Percentiles rank a stretch among this genome's conserved stretches.
These are phyloP conservation scores for Amblyjoppa fuscipennis DNA, from an alignment of 2,888 invertebrate species.

Conservation along the genomic window DNA sequence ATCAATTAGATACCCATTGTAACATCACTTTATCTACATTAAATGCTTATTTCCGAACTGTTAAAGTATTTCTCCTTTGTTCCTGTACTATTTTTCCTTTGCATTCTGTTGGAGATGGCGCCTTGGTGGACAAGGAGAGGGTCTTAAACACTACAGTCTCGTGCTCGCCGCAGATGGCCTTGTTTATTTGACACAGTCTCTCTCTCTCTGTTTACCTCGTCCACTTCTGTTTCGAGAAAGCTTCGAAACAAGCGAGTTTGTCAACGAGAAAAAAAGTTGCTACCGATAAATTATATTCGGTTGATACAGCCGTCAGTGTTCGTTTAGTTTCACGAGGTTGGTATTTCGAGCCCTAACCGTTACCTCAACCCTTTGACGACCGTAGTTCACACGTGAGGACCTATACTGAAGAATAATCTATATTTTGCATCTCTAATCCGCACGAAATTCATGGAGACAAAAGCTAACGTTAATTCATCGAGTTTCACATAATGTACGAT, in stretches of 20 bases:
- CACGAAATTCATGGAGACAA: too few species aligned
- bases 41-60: constrained; percentile 77
- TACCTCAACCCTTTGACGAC: neutral
- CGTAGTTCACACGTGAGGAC: neutral
- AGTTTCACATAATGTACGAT: too few species aligned
- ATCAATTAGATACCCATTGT: constrained; percentile 70
- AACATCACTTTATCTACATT: constrained; percentile 74
- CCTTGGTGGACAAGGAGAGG: neutral
- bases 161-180: neutral
- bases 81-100: neutral
- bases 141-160: neutral
- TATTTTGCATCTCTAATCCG: too few species aligned
- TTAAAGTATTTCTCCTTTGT: constrained; percentile 44
- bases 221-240: neutral
- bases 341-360: neutral
- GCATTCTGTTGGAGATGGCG: neutral
- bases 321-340: constrained; percentile 6
- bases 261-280: neutral
- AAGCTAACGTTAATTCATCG: neutral
- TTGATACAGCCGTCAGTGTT: neutral
- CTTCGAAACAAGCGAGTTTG: neutral
- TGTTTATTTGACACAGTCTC: neutral
- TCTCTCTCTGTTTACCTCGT: constrained; percentile 20
- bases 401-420: neutral
- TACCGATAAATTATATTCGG: neutral